Evolutionary conservation across 2,113 vertebrate species (phyloP).

Genomic region (Podarcis cretensis): DNA sequence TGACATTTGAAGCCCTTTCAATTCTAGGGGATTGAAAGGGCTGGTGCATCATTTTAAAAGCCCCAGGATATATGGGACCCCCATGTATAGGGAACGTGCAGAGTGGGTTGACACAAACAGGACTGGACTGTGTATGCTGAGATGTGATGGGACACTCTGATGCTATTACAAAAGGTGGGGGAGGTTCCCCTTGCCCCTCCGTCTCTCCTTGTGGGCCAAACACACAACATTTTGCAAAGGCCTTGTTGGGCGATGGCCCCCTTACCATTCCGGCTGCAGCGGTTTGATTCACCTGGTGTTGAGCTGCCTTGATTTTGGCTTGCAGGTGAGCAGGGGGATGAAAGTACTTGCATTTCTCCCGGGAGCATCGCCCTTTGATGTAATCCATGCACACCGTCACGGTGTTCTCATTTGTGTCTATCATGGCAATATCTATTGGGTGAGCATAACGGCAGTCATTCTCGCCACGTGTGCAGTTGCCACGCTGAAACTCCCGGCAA

Average conservation of each 20-base stretch:
- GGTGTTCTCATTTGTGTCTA: slow-evolving; percentile 96
- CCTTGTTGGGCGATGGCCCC: slow-evolving; percentile 12
- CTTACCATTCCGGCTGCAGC: slow-evolving; percentile 89
- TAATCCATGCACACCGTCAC: slow-evolving; percentile 99
- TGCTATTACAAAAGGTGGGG: not conserved
- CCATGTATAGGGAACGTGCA: no score
- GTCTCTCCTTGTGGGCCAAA: not conserved
- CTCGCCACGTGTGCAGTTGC: slow-evolving; percentile 98
- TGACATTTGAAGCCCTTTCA: no score
- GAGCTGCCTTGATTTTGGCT: slow-evolving; percentile 96
- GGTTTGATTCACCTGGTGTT: slow-evolving; percentile 95
- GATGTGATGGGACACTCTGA: not conserved
- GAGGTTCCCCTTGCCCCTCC: not conserved
- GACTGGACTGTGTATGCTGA: not conserved
- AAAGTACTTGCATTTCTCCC: slow-evolving; percentile 99
- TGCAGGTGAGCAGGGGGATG: slow-evolving; percentile 97
- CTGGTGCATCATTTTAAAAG: not conserved
- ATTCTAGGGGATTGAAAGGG: not conserved
- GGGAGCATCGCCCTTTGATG: slow-evolving; percentile 96
- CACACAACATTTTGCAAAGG: slow-evolving; percentile 7
- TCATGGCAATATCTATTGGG: slow-evolving; percentile 93
- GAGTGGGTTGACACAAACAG: no score
- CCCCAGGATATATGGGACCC: not conserved
- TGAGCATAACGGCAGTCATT: slow-evolving; percentile 98
- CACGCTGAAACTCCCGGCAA: slow-evolving; percentile 97